A percentile compares a stretch with the other conserved stretches of the same genome.
Conservation (phyloP, 2,113 vertebrate species). For the Mastomys natalensis region DNA sequence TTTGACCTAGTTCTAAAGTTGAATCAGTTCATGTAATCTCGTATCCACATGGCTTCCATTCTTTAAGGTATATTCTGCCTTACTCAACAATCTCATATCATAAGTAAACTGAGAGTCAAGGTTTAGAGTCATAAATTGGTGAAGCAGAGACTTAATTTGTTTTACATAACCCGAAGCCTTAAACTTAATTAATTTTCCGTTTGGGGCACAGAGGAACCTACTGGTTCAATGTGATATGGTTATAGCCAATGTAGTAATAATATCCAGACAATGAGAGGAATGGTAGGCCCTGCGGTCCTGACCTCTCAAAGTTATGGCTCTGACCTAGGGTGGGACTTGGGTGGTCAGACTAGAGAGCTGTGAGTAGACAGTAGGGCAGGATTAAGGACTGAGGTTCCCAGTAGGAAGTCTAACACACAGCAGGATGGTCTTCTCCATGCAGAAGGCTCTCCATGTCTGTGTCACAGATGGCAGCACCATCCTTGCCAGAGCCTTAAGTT, state of each 20-base stretch:
- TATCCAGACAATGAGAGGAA: not conserved
- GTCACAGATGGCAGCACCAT: no score
- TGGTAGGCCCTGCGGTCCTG: fast-evolving
- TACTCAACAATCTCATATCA: not conserved
- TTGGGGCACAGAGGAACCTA: slow-evolving; percentile 40
- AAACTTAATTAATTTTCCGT: slow-evolving; percentile 71
- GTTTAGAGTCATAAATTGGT: slow-evolving; percentile 27
- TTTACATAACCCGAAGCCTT: slow-evolving; percentile 71
- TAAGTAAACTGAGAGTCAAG: slow-evolving; percentile 41
- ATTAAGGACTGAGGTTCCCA: not conserved
- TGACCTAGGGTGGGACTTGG: fast-evolving
- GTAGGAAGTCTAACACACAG: not conserved
- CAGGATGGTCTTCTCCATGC: not conserved
- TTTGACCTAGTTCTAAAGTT: slow-evolving; percentile 74
- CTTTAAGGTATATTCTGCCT: not conserved
- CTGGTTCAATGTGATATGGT: slow-evolving; percentile 28
- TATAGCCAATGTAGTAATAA: not conserved
- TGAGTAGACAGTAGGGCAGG: not conserved
- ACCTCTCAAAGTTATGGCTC: no score
- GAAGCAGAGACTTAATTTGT: slow-evolving; percentile 71
- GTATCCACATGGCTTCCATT: not conserved
- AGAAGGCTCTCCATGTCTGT: not conserved
- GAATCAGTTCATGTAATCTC: not conserved
- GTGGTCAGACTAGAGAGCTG: not conserved
- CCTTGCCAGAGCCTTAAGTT: not conserved